Percentiles rank a stretch among this genome's conserved stretches.
phyloP scores from a whole-genome alignment of 2,113 vertebrate genomes.

The Pantherophis guttatus region DNA sequence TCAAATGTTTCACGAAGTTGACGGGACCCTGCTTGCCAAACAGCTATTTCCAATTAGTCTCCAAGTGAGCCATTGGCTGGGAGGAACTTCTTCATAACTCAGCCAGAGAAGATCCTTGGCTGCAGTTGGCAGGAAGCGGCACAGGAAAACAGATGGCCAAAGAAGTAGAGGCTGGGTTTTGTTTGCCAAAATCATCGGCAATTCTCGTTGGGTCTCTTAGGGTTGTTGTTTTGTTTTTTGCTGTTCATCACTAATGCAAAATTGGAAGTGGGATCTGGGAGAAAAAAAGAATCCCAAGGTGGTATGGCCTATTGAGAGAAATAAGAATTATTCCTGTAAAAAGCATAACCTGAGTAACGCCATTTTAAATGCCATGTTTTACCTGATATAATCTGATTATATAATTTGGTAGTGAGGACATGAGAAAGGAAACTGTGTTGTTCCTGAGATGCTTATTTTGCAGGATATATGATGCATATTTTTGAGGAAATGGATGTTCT shows the following conservation, averaged over 20 bases:
- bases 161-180: constrained; percentile 15
- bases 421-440: no score
- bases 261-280: background rate
- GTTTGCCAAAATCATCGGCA: background rate
- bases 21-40: constrained; percentile 44
- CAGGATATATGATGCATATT: no score
- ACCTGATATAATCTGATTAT: no score
- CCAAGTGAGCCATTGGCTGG: constrained; percentile 5
- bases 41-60: constrained; percentile 44
- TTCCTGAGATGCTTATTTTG: no score
- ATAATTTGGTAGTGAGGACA: no score
- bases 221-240: background rate
- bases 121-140: background rate
- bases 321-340: no score
- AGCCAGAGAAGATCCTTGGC: constrained; percentile 15
- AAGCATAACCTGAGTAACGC: no score
- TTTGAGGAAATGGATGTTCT: no score
- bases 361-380: no score
- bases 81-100: constrained; percentile 25
- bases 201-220: background rate
- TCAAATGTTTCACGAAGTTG: constrained; percentile 45
- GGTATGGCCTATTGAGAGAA: background rate
- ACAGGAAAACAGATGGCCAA: constrained; percentile 22
- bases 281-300: no score
- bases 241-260: background rate